Conservation (phyloP, 2,888 invertebrate genomes). For the Pinctada fucata region DNA sequence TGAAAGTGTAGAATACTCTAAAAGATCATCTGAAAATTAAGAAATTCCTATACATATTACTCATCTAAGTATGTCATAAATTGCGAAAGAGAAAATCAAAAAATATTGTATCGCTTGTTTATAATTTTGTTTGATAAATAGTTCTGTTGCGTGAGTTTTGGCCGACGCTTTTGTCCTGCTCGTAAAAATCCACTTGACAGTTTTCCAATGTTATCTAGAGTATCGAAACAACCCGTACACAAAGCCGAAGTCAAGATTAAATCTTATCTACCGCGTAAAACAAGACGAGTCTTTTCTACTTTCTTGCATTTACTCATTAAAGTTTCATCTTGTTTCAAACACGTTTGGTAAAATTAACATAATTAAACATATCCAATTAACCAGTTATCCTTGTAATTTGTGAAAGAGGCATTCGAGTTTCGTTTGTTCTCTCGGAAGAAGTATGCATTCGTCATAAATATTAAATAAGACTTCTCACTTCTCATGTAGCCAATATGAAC, state of each 20-base stretch:
- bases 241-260: constrained; percentile 11
- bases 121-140: constrained; percentile 19
- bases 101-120: constrained; percentile 17
- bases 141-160: constrained; percentile 8
- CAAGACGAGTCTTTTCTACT: constrained; percentile 10
- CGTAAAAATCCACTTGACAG: constrained; percentile 9
- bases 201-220: constrained; percentile 2
- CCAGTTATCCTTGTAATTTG: constrained; percentile 4
- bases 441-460: not conserved
- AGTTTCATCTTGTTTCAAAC: constrained; percentile 30
- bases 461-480: constrained; percentile 11
- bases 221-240: not conserved
- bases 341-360: constrained; percentile 24
- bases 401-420: not conserved
- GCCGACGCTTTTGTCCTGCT: not conserved
- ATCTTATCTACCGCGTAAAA: constrained; percentile 19
- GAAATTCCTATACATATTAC: constrained; percentile 20
- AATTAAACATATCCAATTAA: constrained; percentile 10
- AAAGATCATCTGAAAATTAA: not conserved
- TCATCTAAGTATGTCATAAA: not conserved
- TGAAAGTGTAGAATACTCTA: too few species aligned
- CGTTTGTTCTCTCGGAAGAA: not conserved
- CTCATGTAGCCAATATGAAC: not conserved
- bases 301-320: constrained; percentile 29
- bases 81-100: not conserved